Evolutionary conservation across 2,888 invertebrate genomes (phyloP).

Genomic region (Perithous albicinctus): DNA sequence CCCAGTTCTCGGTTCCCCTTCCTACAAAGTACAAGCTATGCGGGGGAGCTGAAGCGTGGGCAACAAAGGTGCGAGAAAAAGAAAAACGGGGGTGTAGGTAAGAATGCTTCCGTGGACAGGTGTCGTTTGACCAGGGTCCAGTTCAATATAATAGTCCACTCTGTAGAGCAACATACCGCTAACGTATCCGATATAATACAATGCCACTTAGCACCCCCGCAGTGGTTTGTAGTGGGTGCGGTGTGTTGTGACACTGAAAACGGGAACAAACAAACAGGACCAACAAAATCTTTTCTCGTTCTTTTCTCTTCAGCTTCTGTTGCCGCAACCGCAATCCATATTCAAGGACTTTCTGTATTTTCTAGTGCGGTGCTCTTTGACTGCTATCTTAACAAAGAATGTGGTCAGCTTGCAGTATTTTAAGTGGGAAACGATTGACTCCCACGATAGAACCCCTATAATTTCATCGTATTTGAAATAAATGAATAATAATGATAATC

Average conservation of each 20-base stretch:
- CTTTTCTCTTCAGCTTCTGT: slow-evolving; percentile 65
- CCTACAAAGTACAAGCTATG: slow-evolving; percentile 12
- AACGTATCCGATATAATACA: slow-evolving; percentile 67
- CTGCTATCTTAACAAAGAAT: slow-evolving; percentile 6
- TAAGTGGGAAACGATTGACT: slow-evolving; percentile 53
- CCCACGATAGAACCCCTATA: slow-evolving; percentile 35
- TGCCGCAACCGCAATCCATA: slow-evolving; percentile 60
- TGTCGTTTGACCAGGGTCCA: slow-evolving; percentile 60
- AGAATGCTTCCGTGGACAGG: slow-evolving; percentile 61
- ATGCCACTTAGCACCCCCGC: slow-evolving; percentile 80
- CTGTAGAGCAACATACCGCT: slow-evolving; percentile 39
- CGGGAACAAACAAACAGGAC: slow-evolving; percentile 80
- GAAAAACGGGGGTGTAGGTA: slow-evolving; percentile 42
- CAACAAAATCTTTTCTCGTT: slow-evolving; percentile 73
- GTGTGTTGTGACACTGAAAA: slow-evolving; percentile 81
- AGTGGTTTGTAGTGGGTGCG: slow-evolving; percentile 78
- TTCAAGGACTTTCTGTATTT: slow-evolving; percentile 3
- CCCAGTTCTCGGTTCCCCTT: not conserved
- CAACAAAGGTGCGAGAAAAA: slow-evolving; percentile 54
- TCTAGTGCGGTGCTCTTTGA: slow-evolving; percentile 31
- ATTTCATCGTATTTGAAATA: slow-evolving; percentile 2
- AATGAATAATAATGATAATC: not conserved
- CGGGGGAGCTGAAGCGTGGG: slow-evolving; percentile 54
- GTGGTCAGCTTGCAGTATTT: slow-evolving; percentile 4
- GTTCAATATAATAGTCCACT: slow-evolving; percentile 33